Percentiles rank a stretch among this genome's conserved stretches.
phyloP scores from a whole-genome alignment of 1,140 invertebrate species.

The Ganaspis sp. region DNA sequence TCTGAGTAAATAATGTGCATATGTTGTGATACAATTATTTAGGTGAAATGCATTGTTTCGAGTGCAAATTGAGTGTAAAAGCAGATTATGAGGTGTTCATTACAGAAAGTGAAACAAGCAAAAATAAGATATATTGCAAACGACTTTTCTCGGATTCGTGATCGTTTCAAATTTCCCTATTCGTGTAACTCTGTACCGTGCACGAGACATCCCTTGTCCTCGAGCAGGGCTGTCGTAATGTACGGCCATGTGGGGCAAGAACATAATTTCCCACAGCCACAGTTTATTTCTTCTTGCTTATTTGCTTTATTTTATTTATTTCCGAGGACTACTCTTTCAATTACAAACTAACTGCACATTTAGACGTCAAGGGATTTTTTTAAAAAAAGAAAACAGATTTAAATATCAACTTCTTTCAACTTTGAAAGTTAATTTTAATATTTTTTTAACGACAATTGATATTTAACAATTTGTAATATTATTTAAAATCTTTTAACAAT shows the following conservation, averaged over 20 bases:
- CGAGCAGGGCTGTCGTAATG: conserved; percentile 22
- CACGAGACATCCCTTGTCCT: conserved; percentile 39
- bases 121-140: conserved; percentile 29
- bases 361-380: neutral
- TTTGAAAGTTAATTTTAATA: no score
- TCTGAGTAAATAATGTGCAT: neutral
- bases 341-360: neutral
- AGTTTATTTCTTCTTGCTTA: conserved; percentile 6
- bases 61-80: neutral
- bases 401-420: no score
- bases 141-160: conserved; percentile 32
- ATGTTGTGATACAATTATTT: neutral
- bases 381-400: neutral
- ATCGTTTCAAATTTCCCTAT: conserved; percentile 26
- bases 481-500: no score
- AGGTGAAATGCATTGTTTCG: neutral
- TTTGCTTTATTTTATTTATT: conserved; percentile 50
- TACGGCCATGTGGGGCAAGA: conserved; percentile 16
- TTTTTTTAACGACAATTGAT: no score
- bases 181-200: conserved; percentile 39
- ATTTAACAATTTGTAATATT: no score
- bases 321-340: conserved; percentile 35
- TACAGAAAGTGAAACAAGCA: conserved; percentile 11
- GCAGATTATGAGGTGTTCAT: neutral
- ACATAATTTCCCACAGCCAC: conserved; percentile 10